These are phyloP conservation scores for Marmota monax DNA, from an alignment of 2,113 vertebrate species.

Conservation along the genomic window DNA sequence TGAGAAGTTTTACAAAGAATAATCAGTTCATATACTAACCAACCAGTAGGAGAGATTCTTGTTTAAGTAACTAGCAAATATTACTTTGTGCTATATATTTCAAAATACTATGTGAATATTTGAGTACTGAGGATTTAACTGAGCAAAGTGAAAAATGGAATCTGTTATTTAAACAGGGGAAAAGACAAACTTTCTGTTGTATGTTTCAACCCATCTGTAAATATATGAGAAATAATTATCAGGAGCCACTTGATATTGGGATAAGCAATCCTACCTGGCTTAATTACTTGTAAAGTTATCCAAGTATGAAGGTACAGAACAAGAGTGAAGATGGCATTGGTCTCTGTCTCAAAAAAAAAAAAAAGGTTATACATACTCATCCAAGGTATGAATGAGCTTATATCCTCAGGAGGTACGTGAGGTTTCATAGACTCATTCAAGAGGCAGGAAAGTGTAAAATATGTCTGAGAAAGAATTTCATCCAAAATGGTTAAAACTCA, in stretches of 20 bases:
- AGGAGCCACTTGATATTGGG: not conserved
- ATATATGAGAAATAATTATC: not conserved
- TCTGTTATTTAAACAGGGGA: not conserved
- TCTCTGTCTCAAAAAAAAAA: not conserved
- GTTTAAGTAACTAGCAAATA: not conserved
- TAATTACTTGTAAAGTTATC: not conserved
- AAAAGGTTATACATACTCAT: not conserved
- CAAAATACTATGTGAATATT: not conserved
- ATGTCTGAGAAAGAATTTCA: not conserved
- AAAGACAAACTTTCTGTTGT: not conserved
- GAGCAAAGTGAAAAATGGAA: not conserved
- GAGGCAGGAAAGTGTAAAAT: slow-evolving; percentile 10
- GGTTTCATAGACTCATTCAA: not conserved
- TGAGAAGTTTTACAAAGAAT: not conserved
- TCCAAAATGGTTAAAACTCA: slow-evolving; percentile 38
- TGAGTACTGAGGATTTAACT: not conserved
- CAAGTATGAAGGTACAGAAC: not conserved
- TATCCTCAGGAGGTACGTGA: not conserved
- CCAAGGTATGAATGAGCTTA: not conserved
- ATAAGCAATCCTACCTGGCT: not conserved
- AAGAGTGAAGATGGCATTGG: not conserved
- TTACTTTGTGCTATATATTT: not conserved
- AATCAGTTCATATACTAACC: not conserved
- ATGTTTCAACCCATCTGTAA: not conserved
- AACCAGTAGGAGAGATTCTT: not conserved